These are phyloP conservation scores for Oreochromis aureus DNA, from an alignment of 2,113 vertebrate species.

Conservation along the genomic window DNA sequence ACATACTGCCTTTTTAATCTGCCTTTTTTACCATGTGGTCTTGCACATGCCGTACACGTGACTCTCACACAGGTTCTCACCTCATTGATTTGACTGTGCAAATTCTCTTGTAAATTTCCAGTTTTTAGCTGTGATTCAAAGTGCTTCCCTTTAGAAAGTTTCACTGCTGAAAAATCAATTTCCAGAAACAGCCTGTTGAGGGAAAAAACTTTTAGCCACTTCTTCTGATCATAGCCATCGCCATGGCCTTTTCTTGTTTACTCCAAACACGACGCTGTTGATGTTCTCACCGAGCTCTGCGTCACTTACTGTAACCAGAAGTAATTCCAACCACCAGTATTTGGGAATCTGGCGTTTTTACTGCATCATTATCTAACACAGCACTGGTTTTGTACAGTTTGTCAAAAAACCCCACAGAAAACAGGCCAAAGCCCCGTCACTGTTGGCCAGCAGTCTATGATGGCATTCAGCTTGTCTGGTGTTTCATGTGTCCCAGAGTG, in stretches of 20 bases:
- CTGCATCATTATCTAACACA: background rate
- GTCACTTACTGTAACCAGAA: background rate
- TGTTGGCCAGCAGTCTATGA: background rate
- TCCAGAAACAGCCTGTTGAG: fast-evolving
- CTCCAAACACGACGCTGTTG: background rate
- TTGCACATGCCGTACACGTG: background rate
- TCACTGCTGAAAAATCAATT: background rate
- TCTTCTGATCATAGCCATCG: background rate
- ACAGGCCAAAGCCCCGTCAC: background rate
- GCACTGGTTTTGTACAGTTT: background rate
- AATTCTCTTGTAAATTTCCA: background rate
- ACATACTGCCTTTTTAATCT: background rate
- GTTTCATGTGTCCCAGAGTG: constrained; percentile 2
- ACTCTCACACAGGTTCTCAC: background rate
- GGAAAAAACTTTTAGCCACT: background rate
- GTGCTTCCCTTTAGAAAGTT: background rate
- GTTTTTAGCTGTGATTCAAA: background rate
- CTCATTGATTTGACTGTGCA: background rate
- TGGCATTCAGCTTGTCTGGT: constrained; percentile 9
- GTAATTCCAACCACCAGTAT: background rate
- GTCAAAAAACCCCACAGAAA: background rate
- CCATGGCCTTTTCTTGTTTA: background rate
- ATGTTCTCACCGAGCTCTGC: background rate
- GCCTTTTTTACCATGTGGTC: background rate
- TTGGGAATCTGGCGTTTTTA: background rate